phyloP scores from a whole-genome alignment of 2,888 invertebrate genomes.

The Cephus nigrinus region DNA sequence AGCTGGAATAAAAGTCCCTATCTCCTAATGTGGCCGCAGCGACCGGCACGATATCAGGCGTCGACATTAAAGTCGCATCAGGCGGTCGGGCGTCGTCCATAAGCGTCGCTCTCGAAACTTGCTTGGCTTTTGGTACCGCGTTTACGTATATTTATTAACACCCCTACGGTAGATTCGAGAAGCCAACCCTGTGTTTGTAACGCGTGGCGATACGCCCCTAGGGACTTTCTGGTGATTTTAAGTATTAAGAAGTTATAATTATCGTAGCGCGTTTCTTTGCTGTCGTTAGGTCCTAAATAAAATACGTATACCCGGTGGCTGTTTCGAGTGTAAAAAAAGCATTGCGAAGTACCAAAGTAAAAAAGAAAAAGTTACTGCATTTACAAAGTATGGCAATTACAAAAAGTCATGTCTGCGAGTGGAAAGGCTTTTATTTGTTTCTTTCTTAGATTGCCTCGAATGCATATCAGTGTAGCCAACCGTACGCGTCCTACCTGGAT shows the following conservation, averaged over 20 bases:
- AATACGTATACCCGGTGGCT: neutral
- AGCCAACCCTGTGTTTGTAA: neutral
- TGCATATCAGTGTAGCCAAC: neutral
- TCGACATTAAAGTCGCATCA: conserved; percentile 12
- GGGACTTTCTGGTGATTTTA: neutral
- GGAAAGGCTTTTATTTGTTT: neutral
- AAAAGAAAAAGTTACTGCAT: too few species aligned
- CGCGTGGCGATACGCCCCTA: neutral
- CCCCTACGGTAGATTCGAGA: neutral
- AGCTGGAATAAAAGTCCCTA: neutral
- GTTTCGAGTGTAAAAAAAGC: neutral
- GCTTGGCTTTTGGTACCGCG: neutral
- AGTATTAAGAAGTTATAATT: neutral
- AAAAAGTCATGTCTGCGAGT: neutral
- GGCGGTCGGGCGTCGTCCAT: neutral
- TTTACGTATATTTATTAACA: neutral
- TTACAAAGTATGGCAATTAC: neutral
- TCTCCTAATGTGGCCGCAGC: conserved; percentile 1
- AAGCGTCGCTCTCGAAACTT: neutral
- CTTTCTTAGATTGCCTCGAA: neutral
- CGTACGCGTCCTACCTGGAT: neutral
- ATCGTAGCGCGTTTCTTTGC: neutral
- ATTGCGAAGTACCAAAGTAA: too few species aligned
- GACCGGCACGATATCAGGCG: neutral
- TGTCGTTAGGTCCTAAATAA: too few species aligned